phyloP scores from a whole-genome alignment of 2,113 vertebrate species.

The Oreochromis tanganicae region DNA sequence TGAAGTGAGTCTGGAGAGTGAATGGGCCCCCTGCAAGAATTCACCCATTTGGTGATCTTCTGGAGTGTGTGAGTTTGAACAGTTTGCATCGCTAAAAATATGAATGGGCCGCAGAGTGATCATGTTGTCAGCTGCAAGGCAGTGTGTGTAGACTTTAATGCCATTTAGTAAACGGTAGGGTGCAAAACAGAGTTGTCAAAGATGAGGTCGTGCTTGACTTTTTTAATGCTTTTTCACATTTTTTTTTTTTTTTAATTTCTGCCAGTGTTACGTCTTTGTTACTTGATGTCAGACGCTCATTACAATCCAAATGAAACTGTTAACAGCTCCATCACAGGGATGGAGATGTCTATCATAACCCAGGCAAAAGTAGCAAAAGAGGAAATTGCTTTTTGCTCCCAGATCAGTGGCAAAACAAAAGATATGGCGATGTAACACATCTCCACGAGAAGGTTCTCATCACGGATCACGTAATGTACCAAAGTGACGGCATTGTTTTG shows the following conservation, averaged over 20 bases:
- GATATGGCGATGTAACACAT: neutral
- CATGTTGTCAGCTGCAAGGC: neutral
- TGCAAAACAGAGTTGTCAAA: slow-evolving; percentile 1
- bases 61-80: neutral
- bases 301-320: neutral
- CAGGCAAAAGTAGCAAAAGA: slow-evolving; percentile 13
- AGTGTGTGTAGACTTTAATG: neutral
- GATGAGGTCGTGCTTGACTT: neutral
- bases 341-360: slow-evolving; percentile 21
- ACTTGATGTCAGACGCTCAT: slow-evolving; percentile 1
- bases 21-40: neutral
- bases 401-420: slow-evolving; percentile 10
- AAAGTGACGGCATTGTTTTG: slow-evolving; percentile 4
- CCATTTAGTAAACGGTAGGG: neutral
- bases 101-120: neutral
- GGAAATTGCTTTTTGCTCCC: slow-evolving; percentile 13
- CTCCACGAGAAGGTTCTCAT: neutral
- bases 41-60: neutral
- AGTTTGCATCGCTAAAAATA: neutral
- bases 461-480: neutral
- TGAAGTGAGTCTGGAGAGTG: neutral
- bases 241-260: neutral
- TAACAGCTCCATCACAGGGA: neutral
- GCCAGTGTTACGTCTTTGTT: neutral
- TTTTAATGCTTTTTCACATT: neutral